Evolutionary conservation across 2,888 invertebrate species (phyloP), one percentile per base, ranked within the genome.

Genomic region (Drosophila dives): DNA sequence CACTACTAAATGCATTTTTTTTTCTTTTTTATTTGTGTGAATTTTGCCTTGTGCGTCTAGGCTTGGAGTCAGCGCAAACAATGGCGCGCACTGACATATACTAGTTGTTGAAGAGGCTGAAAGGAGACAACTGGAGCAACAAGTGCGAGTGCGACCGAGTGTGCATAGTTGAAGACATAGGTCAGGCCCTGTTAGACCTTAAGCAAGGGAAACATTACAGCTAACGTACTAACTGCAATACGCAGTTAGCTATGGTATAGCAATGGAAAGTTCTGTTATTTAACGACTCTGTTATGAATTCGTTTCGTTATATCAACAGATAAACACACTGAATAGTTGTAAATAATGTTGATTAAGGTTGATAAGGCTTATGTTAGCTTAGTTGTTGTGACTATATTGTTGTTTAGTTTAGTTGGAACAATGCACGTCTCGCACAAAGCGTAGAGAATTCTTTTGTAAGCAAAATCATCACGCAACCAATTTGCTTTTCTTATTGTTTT

Each of bases 121-220:
- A 45, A 45, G 45, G 45, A 45, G 45, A 15, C 23, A 45, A 45
- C 4, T 26, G 38, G 40, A 55, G 75, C 80, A 79, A 76, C 76
- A 79, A 76, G 76, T 76, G 45, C 45, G 33, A 72, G 38, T 45
- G 58, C n/a, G 20, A 34, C 33, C 20, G 34, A 54, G 56, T 53
- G 67, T 64, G 40, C 48, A 60, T 49, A 51, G 80, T 20, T 68
- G 23, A 54, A 48, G 64, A 34, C 61, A 61, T 48, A 60, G 77
- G 75, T 75, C 70, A 79, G 61, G 66, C 34, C 58, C 40, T 58
- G 50, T 69, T 51, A 34, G 38, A 50, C 23, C 49, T 33, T 56
- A 49, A 38, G 56, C 33, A 23, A 15, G 36, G 36, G 5, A 51
- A 60, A 49, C 64, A 60, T 58, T 68, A 34, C 23, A n/a, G 20